A percentile compares a stretch with the other conserved stretches of the same genome.
Conservation (phyloP, 2,888 invertebrate genomes). For the Teleiodes luculella region DNA sequence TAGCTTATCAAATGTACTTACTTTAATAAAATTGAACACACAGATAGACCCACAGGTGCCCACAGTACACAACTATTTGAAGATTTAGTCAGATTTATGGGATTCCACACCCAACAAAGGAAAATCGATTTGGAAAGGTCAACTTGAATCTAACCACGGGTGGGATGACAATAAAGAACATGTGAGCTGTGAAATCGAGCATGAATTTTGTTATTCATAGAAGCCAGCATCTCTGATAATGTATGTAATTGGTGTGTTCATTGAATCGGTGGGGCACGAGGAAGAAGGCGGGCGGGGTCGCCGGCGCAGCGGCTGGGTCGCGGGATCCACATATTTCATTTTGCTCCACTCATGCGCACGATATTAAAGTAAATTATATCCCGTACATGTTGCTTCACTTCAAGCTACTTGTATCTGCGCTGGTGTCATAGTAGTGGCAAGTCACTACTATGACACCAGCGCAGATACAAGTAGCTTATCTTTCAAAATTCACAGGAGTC, state of each 20-base stretch:
- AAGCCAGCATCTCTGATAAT: background rate
- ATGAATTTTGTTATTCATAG: conserved; percentile 10
- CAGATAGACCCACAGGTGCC: no score
- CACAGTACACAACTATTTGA: no score
- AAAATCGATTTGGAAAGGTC: conserved; percentile 10
- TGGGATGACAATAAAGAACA: conserved; percentile 7
- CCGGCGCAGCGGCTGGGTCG: conserved; percentile 17
- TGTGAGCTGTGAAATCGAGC: conserved; percentile 12
- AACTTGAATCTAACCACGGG: background rate
- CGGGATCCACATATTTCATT: conserved; percentile 24
- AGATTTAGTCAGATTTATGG: background rate
- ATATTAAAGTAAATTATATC: conserved; percentile 33
- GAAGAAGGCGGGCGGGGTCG: conserved; percentile 24
- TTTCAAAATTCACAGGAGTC: conserved; percentile 28
- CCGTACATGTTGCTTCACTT: conserved; percentile 34
- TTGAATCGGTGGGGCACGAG: conserved; percentile 12
- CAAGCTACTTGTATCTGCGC: no score
- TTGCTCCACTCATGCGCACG: conserved; percentile 23
- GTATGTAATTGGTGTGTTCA: conserved; percentile 18
- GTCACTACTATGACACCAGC: no score
- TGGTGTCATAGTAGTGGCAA: no score
- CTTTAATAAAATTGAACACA: no score
- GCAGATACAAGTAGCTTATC: no score
- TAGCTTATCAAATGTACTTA: background rate
- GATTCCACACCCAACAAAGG: conserved; percentile 1